phyloP scores from a whole-genome alignment of 2,113 vertebrate genomes.

The Tyrannus savana region DNA sequence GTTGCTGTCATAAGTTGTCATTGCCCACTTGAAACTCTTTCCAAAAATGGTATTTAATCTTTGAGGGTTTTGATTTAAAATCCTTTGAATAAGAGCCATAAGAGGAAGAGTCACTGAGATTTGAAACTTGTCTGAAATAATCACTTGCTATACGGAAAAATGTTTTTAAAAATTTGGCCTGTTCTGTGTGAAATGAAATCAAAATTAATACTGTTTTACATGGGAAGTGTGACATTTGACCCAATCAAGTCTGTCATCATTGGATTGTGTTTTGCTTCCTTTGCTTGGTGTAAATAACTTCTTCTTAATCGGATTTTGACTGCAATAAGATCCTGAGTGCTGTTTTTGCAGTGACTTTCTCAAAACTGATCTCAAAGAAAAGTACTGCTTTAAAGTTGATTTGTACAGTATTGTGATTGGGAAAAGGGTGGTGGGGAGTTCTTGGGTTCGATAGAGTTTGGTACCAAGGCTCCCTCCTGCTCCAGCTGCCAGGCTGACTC shows the following conservation, averaged over 20 bases:
- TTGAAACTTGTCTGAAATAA: background rate
- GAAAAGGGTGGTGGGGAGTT: background rate
- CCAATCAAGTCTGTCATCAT: background rate
- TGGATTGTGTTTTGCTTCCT: background rate
- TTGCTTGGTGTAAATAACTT: background rate
- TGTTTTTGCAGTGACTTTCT: background rate
- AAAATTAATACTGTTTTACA: background rate
- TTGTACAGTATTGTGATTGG: background rate
- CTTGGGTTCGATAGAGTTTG: background rate
- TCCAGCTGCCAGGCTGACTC: background rate
- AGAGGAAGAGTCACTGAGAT: background rate
- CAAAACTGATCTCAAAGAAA: background rate
- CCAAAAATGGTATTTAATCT: background rate
- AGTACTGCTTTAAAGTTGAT: background rate
- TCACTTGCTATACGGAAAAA: background rate
- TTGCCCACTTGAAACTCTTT: background rate
- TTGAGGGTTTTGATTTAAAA: background rate
- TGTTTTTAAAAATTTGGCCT: accelerated
- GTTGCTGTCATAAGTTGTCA: accelerated
- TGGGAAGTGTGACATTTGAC: background rate
- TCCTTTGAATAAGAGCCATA: background rate
- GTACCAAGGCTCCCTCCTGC: background rate
- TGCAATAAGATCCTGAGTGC: background rate
- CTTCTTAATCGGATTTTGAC: background rate
- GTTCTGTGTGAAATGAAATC: background rate